Evolutionary conservation across 2,797 vertebrate species (phyloP), one percentile per base, ranked within the genome.

Genomic region (Valencia hispanica): DNA sequence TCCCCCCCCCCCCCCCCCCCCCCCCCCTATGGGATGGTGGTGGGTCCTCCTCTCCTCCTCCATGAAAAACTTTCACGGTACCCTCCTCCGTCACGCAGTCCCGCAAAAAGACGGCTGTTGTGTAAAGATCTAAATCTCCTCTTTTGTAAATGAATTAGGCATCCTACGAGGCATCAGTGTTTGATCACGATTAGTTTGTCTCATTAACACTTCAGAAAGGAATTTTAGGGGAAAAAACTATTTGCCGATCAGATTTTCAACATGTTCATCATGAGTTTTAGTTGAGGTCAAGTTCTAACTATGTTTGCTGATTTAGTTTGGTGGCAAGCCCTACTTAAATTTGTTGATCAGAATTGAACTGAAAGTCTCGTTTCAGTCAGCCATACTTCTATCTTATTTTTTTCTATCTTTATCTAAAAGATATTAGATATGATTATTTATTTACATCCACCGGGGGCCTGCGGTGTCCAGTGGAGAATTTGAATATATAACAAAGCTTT

Each of bases 1-100:
- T n/a, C n/a, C n/a, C n/a, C n/a, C n/a, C n/a, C n/a, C n/a, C n/a
- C n/a, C n/a, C n/a, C n/a, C n/a, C n/a, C n/a, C n/a, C n/a, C n/a
- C n/a, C n/a, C n/a, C n/a, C n/a, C 45, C 53, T 27, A 27, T 27
- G 55, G 27, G 27, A 27, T 4, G 32, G 8, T 65, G 34, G 0
- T 25, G 61, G 70, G 61, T 75, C 72, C 59, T 18, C 48, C 73
- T 57, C 57, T 51, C 25, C 32, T 79, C 51, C 15, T 47, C 45
- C 30, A 2, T 48, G 3, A 20, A 73, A 48, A 48, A 48, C 2
- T 45, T 57, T 63, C 27, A 45, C 47, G 32, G 61, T 53, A 45
- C 41, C n/a, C 45, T 76, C 47, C 30, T 41, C 32, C 65, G 45
- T 50, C 65, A 32, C 48, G 30, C 32, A 55, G 22, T n/a, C 25